Conservation (phyloP, 1,140 invertebrate genomes). For the Caenorhabditis remanei region DNA sequence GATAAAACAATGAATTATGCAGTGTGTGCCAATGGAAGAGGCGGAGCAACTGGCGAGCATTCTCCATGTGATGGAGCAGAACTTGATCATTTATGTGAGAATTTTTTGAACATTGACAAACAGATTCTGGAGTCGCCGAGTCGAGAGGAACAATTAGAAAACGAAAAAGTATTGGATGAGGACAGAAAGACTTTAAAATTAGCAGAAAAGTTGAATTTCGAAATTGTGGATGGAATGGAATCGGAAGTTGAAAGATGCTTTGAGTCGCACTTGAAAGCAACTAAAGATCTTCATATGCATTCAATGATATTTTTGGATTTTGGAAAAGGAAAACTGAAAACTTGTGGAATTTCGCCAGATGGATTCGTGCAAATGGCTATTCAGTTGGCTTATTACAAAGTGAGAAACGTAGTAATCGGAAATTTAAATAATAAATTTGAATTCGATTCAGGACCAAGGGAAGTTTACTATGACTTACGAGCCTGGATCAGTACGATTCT, state of each 20-base stretch:
- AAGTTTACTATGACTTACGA: conserved; percentile 95
- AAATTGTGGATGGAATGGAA: conserved; percentile 60
- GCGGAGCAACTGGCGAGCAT: conserved; percentile 90
- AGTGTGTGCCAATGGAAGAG: conserved; percentile 96
- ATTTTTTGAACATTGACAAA: conserved; percentile 67
- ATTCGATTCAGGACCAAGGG: conserved; percentile 82
- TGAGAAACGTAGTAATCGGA: not conserved
- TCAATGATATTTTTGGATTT: conserved; percentile 70
- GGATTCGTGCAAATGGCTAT: conserved; percentile 80
- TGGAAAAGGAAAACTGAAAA: conserved; percentile 78
- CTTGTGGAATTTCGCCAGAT: conserved; percentile 79
- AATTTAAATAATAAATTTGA: not conserved
- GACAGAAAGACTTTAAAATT: not conserved
- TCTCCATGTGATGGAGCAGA: conserved; percentile 82
- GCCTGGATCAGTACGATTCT: conserved; percentile 95
- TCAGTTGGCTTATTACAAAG: conserved; percentile 77
- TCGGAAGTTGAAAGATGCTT: conserved; percentile 67
- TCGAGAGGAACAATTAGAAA: conserved; percentile 14
- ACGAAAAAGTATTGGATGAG: not conserved
- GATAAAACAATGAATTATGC: conserved; percentile 95
- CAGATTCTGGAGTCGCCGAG: conserved; percentile 62
- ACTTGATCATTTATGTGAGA: conserved; percentile 69
- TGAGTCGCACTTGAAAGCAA: conserved; percentile 8
- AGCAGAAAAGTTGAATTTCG: conserved; percentile 56
- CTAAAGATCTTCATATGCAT: conserved; percentile 67